Conservation (phyloP, 2,113 vertebrate species). For the Hemibagrus wyckioides region DNA sequence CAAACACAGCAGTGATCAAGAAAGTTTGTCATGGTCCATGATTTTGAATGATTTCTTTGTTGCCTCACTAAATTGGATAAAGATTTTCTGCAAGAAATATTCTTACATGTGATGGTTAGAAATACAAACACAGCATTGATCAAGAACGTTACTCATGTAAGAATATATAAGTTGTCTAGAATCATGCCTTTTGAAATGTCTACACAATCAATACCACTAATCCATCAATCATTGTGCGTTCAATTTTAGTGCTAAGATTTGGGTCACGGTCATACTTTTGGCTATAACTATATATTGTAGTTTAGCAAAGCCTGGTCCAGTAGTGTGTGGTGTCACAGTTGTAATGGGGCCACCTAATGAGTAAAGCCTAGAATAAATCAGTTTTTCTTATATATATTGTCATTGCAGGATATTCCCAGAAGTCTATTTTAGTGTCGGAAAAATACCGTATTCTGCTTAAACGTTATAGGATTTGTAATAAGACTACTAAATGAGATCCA, state of each 20-base stretch:
- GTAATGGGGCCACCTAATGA: neutral
- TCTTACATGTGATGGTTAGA: neutral
- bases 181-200: neutral
- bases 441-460: neutral
- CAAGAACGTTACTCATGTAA: neutral
- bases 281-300: neutral
- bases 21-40: no score
- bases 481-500: conserved; percentile 1
- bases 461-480: neutral
- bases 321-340: neutral
- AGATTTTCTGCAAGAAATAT: neutral
- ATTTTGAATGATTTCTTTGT: neutral
- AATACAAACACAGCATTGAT: neutral
- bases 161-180: neutral
- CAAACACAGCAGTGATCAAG: no score
- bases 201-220: neutral
- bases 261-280: neutral
- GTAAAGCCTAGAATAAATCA: neutral
- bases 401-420: neutral
- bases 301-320: neutral
- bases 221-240: neutral
- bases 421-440: neutral
- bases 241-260: neutral
- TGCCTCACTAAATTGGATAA: neutral
- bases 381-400: neutral